Conservation (phyloP, 2,888 invertebrate genomes). For the Lasioglossum pauxillum region DNA sequence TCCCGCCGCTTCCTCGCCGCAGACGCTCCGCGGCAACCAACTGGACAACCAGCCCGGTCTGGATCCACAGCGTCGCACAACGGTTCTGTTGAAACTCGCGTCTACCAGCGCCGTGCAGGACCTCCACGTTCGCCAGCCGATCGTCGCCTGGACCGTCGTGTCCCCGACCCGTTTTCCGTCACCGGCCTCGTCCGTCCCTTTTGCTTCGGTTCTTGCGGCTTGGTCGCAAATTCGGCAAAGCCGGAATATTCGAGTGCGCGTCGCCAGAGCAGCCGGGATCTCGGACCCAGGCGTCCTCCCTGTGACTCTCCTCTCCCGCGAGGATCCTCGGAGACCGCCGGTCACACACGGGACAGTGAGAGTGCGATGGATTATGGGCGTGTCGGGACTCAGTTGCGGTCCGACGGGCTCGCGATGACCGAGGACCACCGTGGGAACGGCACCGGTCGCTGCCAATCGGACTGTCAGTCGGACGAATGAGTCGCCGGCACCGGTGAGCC, state of each 20-base stretch:
- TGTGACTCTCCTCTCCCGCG: neutral
- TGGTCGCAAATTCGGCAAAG: neutral
- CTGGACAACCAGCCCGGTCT: constrained; percentile 81
- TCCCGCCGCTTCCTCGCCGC: constrained; percentile 77
- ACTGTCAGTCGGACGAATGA: constrained; percentile 40
- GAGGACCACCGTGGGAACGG: neutral
- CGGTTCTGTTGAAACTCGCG: constrained; percentile 77
- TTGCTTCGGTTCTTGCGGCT: constrained; percentile 35
- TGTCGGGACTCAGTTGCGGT: constrained; percentile 5
- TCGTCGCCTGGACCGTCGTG: constrained; percentile 46
- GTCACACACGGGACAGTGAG: constrained; percentile 45
- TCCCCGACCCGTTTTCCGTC: constrained; percentile 31
- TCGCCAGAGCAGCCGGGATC: neutral
- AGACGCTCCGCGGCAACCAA: constrained; percentile 83
- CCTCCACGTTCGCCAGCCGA: constrained; percentile 54
- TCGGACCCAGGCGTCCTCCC: neutral
- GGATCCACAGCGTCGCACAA: constrained; percentile 77
- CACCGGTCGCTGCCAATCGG: constrained; percentile 1
- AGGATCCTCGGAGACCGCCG: neutral
- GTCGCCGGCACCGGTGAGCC: constrained; percentile 9
- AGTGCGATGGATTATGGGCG: constrained; percentile 52
- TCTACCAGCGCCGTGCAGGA: constrained; percentile 71
- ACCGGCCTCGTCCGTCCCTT: constrained; percentile 12
- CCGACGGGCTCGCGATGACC: constrained; percentile 22
- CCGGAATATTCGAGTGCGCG: constrained; percentile 37